Evolutionary conservation across 2,888 invertebrate species (phyloP), one percentile per base, ranked within the genome.

Genomic region (Erebia epiphron): DNA sequence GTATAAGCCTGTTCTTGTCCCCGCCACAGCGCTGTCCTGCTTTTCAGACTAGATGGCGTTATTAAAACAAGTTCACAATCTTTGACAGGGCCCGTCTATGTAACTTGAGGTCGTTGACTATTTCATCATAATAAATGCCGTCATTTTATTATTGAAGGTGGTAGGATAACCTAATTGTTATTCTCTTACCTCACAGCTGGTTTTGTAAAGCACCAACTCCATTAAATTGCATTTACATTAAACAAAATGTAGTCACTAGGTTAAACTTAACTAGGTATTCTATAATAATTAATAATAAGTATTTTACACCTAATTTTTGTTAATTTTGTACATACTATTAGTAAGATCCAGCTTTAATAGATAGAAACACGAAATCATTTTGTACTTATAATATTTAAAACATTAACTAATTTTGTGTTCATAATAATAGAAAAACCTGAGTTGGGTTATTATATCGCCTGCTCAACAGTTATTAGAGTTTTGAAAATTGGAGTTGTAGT

Each of bases 321-420:
- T 57, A 54, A 63, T 73, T 58, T 43, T 79, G 79, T 80, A 78
- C 72, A 78, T 79, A 80, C 71, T 75, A 74, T 76, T 76, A 70
- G 67, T 80, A 84, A 82, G 84, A 78, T 79, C 80, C 82, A 89
- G 90, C 89, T 90, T 90, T 89, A 89, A 89, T 87, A 88, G 83
- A 79, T 84, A 85, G 35, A 35, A 78, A 74, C 52, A 68, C 54
- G 35, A n/a, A 54, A 41, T 35, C 7, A 35, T 35, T 5, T 50
- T 50, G 13, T 57, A 46, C 18, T 16, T 13, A 54, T 18, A 56
- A 43, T 26, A 5, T 57, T 57, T 21, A 18, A 26, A 13, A 4
- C 26, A 21, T 57, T 11, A 57, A 3, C 5, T 57, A 57, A 13
- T 14, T 14, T 26, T 57, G 13, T 26, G 13, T 56, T 16, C 52